Evolutionary conservation across 2,797 vertebrate species (phyloP).

Genomic region (Vireo griseus): DNA sequence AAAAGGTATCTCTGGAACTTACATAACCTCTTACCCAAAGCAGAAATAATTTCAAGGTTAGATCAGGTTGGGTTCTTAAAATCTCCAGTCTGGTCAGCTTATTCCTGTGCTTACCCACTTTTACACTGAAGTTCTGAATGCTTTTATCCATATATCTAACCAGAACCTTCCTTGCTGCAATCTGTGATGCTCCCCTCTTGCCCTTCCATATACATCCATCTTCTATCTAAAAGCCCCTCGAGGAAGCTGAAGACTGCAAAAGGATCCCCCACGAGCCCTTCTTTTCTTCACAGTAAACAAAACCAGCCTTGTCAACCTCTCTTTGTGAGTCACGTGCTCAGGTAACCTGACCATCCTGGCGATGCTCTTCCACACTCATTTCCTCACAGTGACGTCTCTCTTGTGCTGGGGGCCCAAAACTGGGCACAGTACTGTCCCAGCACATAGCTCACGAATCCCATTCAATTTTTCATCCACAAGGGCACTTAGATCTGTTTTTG

Average conservation of each 20-base stretch:
- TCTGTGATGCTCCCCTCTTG: not conserved
- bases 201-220: not conserved
- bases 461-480: not conserved
- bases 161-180: not conserved
- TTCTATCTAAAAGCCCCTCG: not conserved
- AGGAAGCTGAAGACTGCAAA: not conserved
- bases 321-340: accelerated
- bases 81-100: not conserved
- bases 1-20: not conserved
- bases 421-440: not conserved
- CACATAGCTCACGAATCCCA: accelerated
- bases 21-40: not conserved
- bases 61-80: not conserved
- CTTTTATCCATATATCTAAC: not conserved
- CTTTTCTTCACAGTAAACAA: not conserved
- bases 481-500: not conserved
- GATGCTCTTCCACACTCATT: not conserved
- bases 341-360: not conserved
- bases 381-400: not conserved
- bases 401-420: not conserved
- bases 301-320: not conserved
- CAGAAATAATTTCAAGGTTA: not conserved
- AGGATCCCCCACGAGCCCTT: not conserved
- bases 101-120: not conserved
- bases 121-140: not conserved